Conservation (phyloP, 2,797 vertebrate genomes). For the Poeciliopsis paucimaculata region DNA sequence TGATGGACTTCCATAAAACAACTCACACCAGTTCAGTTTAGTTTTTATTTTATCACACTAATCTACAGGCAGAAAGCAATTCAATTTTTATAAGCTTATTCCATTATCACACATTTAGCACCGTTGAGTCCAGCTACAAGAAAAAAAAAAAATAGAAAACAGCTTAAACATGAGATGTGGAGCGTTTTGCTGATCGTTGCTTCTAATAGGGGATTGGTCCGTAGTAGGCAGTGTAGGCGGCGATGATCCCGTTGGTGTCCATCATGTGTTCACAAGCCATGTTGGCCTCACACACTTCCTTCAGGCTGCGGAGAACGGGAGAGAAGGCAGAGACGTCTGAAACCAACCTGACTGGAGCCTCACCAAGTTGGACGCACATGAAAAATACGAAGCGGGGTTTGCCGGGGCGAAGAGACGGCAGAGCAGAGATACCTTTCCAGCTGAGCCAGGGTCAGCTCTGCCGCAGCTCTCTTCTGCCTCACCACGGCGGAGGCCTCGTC, state of each 20-base stretch:
- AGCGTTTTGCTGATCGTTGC: slow-evolving; percentile 2
- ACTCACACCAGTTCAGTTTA: neutral
- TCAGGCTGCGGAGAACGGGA: slow-evolving; percentile 66
- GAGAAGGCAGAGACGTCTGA: neutral
- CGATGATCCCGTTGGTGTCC: slow-evolving; percentile 81
- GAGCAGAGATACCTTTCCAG: slow-evolving; percentile 68
- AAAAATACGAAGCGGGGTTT: neutral
- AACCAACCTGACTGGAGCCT: neutral
- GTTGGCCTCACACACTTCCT: slow-evolving; percentile 84
- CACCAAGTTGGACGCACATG: neutral
- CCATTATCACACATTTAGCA: neutral
- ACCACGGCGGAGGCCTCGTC: slow-evolving; percentile 66
- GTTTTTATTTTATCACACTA: slow-evolving; percentile 45
- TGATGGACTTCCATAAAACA: neutral
- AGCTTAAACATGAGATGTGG: slow-evolving; percentile 14
- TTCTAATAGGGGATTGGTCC: slow-evolving; percentile 73
- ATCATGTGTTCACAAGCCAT: slow-evolving; percentile 82
- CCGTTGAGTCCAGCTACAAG: neutral
- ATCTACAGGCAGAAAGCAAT: slow-evolving; percentile 40
- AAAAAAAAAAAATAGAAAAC: neutral
- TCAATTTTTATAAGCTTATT: slow-evolving; percentile 5
- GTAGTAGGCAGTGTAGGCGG: slow-evolving; percentile 83
- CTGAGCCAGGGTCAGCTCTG: slow-evolving; percentile 56
- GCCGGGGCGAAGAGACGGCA: neutral
- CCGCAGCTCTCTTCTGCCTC: slow-evolving; percentile 73